These are phyloP conservation scores for Carcina quercana DNA, from an alignment of 2,888 invertebrate genomes.

Conservation along the genomic window DNA sequence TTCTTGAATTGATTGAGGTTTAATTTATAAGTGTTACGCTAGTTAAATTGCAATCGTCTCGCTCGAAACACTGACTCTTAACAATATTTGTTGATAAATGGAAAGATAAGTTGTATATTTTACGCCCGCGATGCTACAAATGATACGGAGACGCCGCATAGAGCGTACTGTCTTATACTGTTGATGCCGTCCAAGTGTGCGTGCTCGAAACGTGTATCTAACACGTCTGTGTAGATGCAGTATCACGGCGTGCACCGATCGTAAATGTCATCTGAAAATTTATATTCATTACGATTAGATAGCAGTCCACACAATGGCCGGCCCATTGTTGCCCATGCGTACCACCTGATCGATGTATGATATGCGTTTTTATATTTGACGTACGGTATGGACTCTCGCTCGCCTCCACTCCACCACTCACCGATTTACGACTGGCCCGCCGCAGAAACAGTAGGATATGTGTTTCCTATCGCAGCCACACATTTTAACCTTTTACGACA, in stretches of 20 bases:
- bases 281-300: constrained; percentile 74
- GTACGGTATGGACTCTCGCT: constrained; percentile 28
- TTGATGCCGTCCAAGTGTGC: constrained; percentile 33
- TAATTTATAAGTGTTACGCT: constrained; percentile 10
- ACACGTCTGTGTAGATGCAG: constrained; percentile 59
- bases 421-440: constrained; percentile 38
- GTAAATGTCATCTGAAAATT: constrained; percentile 74
- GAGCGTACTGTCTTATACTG: constrained; percentile 16
- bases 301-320: constrained; percentile 60
- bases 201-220: constrained; percentile 51
- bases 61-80: constrained; percentile 24
- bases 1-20: constrained; percentile 1
- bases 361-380: constrained; percentile 61
- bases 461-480: constrained; percentile 37
- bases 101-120: constrained; percentile 44
- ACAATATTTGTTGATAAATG: constrained; percentile 49
- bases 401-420: constrained; percentile 14
- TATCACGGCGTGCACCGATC: constrained; percentile 65
- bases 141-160: constrained; percentile 46
- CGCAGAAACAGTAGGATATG: constrained; percentile 44
- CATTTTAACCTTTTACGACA: constrained; percentile 52
- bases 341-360: constrained; percentile 66
- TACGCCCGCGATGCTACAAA: constrained; percentile 49
- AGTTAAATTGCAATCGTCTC: constrained; percentile 20
- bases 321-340: constrained; percentile 56